Conservation (phyloP, 1,140 invertebrate genomes). For the Holotrichia oblita region DNA sequence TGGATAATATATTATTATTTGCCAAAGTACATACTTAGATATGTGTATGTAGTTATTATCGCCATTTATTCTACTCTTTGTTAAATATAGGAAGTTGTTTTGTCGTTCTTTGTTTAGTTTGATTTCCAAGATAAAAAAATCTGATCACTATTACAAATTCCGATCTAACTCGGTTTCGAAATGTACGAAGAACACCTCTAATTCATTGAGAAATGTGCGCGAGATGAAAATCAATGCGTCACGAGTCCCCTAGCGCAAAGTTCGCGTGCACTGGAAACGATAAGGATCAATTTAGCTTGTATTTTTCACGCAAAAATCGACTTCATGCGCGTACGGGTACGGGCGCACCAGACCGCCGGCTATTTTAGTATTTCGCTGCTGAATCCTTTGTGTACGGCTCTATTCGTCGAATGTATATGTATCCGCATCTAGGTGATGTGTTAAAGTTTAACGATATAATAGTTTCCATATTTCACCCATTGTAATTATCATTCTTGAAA, state of each 20-base stretch:
- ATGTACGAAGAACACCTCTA: too few relatives aligned
- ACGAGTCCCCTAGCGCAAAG: background rate
- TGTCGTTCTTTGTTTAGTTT: too few relatives aligned
- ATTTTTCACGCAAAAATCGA: background rate
- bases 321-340: background rate
- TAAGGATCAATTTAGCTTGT: background rate
- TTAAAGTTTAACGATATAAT: background rate
- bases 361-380: slow-evolving; percentile 3
- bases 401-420: background rate
- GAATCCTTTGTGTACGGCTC: background rate
- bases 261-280: background rate
- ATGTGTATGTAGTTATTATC: too few relatives aligned
- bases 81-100: too few relatives aligned
- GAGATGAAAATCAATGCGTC: slow-evolving; percentile 11
- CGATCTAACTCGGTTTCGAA: background rate
- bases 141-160: background rate
- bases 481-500: background rate
- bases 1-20: too few relatives aligned
- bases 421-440: background rate
- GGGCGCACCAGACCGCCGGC: background rate
- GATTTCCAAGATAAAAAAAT: too few relatives aligned
- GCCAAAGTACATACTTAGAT: too few relatives aligned
- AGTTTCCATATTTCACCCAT: background rate
- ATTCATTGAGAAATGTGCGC: background rate
- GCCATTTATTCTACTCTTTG: too few relatives aligned